Base-by-base conservation (phyloP, 2,888 invertebrate genomes). In the Oligia latruncula region DNA sequence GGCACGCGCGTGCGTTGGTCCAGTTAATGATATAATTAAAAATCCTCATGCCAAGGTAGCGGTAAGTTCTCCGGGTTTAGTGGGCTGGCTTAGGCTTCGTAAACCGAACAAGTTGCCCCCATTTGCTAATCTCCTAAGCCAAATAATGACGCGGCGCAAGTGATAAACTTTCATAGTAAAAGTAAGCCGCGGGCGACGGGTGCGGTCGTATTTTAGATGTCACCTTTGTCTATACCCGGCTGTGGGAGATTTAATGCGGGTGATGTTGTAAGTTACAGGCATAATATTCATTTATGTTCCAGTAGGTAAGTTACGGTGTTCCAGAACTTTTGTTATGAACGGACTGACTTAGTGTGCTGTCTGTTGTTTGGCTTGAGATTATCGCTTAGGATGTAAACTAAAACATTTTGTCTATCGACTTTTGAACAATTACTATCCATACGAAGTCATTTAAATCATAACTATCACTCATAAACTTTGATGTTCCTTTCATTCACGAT, bases 101-200 rank as follows among this genome's bases (percentile, higher is more conserved):
- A 93, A 93, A 94, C 94, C 93, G 94, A 94, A 94, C 94, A 94
- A 95, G 93, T 95, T 95, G 95, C 92, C 93, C 93, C 92, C 93
- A 92, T 93, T 94, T 92, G 93, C 94, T 96, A 96, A 96, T 96
- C 96, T 95, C 93, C 94, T 95, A 95, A 95, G 94, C 95, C 94
- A 93, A 94, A 94, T 92, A 93, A 93, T 90, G 91, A 90, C 87
- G 87, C 91, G 94, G 93, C 88, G 87, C 92, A 93, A 95, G 94
- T 92, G 90, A 94, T 92, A 93, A 94, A 93, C 94, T 95, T 95
- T 89, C 85, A 87, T 87, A 83, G 83, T 88, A 85, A 83, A 85
- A 87, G 78, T 87, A 87, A 85, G 78, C 85, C 74, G 68, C 83
- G 70, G 74, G 65, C 68, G 60, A 11, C 58, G 58, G 58, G 40